Evolutionary conservation across 1,140 invertebrate species (phyloP).

Genomic region (Halictus rubicundus): DNA sequence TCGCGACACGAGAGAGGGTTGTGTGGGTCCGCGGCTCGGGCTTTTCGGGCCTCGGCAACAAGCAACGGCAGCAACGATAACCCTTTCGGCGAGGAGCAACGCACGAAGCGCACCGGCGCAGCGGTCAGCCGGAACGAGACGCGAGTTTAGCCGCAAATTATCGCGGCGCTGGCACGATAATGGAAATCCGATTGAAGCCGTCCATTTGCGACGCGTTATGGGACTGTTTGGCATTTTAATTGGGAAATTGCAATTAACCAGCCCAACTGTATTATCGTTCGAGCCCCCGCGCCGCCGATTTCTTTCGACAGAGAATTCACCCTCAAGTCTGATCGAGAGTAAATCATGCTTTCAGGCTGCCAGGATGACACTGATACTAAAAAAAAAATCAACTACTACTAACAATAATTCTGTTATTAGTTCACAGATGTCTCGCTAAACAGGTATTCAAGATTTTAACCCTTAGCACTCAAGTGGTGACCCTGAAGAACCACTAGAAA

Average conservation of each 20-base stretch:
- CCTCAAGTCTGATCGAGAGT: too few relatives aligned
- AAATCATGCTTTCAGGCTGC: too few relatives aligned
- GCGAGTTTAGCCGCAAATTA: slow-evolving; percentile 73
- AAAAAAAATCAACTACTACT: too few relatives aligned
- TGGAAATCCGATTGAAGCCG: slow-evolving; percentile 74
- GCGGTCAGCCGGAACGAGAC: slow-evolving; percentile 49
- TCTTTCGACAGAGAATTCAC: background rate
- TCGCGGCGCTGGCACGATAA: slow-evolving; percentile 69
- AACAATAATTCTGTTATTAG: too few relatives aligned
- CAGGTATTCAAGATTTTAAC: too few relatives aligned
- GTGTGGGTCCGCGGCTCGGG: slow-evolving; percentile 5
- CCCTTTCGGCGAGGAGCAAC: background rate
- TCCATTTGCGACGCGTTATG: slow-evolving; percentile 66
- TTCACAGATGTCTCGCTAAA: too few relatives aligned
- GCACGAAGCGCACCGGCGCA: background rate
- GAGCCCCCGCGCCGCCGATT: background rate
- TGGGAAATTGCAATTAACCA: slow-evolving; percentile 73
- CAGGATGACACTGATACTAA: too few relatives aligned
- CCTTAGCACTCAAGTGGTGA: too few relatives aligned
- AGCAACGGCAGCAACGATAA: slow-evolving; percentile 56
- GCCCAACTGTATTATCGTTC: slow-evolving; percentile 58
- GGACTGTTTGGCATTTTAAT: slow-evolving; percentile 72
- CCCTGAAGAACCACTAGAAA: too few relatives aligned
- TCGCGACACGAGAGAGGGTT: background rate
- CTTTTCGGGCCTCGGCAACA: slow-evolving; percentile 21